phyloP scores from a whole-genome alignment of 2,113 vertebrate genomes.

The Myiagra hebetior region DNA sequence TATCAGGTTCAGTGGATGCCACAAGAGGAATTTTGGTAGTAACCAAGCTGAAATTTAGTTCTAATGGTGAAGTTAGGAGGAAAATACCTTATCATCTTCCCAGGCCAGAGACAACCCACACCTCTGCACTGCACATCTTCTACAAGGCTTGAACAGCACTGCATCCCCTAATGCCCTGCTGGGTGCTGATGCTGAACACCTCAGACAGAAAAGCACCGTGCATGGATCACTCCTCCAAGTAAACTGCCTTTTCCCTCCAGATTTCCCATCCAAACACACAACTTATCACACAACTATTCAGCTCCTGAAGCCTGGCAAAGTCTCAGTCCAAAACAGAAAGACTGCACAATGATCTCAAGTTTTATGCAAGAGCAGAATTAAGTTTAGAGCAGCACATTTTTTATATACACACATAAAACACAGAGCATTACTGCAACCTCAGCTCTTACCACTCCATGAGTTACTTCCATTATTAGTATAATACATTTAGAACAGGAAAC shows the following conservation, averaged over 20 bases:
- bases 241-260: background rate
- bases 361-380: background rate
- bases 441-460: background rate
- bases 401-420: background rate
- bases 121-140: background rate
- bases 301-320: background rate
- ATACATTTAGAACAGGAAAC: background rate
- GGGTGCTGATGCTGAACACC: background rate
- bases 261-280: background rate
- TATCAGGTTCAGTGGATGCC: background rate
- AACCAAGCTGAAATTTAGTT: background rate
- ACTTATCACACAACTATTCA: background rate
- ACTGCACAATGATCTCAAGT: background rate
- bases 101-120: background rate
- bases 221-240: background rate
- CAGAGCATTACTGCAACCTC: background rate
- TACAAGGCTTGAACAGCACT: background rate
- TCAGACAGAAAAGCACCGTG: background rate
- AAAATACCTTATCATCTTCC: background rate
- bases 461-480: background rate
- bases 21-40: background rate
- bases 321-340: background rate
- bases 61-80: rapidly evolving
- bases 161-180: rapidly evolving
- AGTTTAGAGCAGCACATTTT: background rate